Base-by-base conservation (phyloP, 2,888 invertebrate species). In the Synanthedon vespiformis region DNA sequence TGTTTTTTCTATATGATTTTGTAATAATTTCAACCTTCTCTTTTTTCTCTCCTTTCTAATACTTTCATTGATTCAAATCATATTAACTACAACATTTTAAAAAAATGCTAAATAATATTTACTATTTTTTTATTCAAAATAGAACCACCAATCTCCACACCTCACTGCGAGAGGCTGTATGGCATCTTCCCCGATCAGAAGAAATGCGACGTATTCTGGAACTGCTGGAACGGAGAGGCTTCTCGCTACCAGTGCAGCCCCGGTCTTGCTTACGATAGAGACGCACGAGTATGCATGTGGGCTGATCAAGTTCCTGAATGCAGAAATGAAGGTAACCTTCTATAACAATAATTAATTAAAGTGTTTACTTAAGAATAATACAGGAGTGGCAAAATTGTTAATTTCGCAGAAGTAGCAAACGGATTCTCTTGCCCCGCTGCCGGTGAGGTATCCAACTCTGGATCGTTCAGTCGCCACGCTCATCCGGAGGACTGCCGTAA, bases 221-320 rank as follows among this genome's bases (percentile, higher is more conserved):
- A 96, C 85, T 97, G 97, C 84, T 97, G 97, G 96, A 96, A 95
- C 85, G 97, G 97, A 52, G 96, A 97, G 78, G 93, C 96, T 4
- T 95, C 95, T 73, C 92, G 95, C 69, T 97, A 97, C 86, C 95
- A 96, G 81, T 97, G 97, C 89, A 95, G 96, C 63, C 96, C 97
- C 66, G 97, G 97, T 64, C 90, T 97, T 51, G 97, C 96, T 61
- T 97, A 97, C 89, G 95, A 98, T 89, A 91, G 96, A 63, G 95
- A 96, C 83, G 92, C 96, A 52, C 92, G 97, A 63, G 95, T 96
- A 54, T 96, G 96, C 88, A 96, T 97, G 95, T 95, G 98, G 98
- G 95, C 97, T 65, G 95, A 98, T 88, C 94, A 96, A 88, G 95
- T 96, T 56, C 94, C 95, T 52, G 94, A 97, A 84, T 97, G 97